These are phyloP conservation scores for Macrochelys suwanniensis DNA, from an alignment of 2,797 vertebrate species.

Conservation along the genomic window DNA sequence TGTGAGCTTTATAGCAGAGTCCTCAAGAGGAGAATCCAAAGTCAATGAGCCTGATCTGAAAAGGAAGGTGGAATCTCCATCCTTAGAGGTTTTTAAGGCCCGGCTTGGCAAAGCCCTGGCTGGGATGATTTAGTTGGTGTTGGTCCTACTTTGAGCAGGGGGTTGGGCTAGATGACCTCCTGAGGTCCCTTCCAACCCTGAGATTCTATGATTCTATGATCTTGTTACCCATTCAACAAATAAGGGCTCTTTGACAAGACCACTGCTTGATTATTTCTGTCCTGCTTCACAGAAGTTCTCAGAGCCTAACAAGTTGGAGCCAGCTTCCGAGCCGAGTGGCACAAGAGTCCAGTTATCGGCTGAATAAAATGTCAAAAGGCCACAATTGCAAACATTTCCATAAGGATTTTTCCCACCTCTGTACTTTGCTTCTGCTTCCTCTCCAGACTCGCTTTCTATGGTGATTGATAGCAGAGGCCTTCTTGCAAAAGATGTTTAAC, in stretches of 20 bases:
- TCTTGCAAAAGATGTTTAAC: slow-evolving; percentile 22
- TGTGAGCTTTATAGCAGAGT: background rate
- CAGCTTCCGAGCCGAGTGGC: background rate
- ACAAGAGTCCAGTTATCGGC: background rate
- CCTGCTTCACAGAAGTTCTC: background rate
- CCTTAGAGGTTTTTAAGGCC: too few species aligned
- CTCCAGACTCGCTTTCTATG: background rate
- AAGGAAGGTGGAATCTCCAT: background rate
- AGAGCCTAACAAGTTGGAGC: background rate
- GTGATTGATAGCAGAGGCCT: slow-evolving; percentile 22
- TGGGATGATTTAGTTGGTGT: too few species aligned
- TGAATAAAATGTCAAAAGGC: background rate
- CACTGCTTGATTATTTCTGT: background rate
- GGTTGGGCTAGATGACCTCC: too few species aligned
- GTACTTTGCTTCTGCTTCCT: background rate
- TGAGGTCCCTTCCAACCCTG: too few species aligned
- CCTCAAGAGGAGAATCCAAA: background rate
- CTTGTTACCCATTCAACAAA: background rate
- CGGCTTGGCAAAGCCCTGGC: too few species aligned
- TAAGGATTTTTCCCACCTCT: too few species aligned
- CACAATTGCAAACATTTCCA: background rate
- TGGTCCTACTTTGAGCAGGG: too few species aligned
- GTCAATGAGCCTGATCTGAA: background rate
- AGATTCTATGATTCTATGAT: too few species aligned
- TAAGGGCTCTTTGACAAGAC: background rate